Evolutionary conservation across 2,888 invertebrate genomes (phyloP), one percentile per base, ranked within the genome.

Genomic region (Dyspetes luteomarginatus): DNA sequence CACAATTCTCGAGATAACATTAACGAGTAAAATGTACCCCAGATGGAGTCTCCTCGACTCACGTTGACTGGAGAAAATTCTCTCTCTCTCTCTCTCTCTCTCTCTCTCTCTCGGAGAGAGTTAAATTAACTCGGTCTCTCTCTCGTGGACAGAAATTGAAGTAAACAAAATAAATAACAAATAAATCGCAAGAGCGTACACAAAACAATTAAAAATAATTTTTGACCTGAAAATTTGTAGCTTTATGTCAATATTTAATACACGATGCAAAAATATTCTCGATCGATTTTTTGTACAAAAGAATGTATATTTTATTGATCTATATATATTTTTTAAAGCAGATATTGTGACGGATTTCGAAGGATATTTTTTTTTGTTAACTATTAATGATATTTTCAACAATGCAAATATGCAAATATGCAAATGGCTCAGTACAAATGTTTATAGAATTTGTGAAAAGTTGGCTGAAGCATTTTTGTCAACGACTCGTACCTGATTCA

Each of bases 1-100:
- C 45, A 48, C 48, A 50, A 58, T 60, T 55, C 60, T 78, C 48
- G 74, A 82, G 82, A 81, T 82, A 82, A 78, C 73, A 73, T 82
- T 77, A 74, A 80, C 76, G 77, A 81, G 82, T 74, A 71, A 72
- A 7, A 72, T 19, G 9, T n/a, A n/a, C n/a, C 48, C 60, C 50
- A 50, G 71, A 72, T 48, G 50, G 69, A 72, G 60, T 43, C 67
- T 17, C 36, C 50, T 50, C 60, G 64, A 65, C 74, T 73, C 58
- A 52, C 36, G 55, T 78, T 78, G 74, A 56, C 56, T n/a, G n/a
- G n/a, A n/a, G n/a, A n/a, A n/a, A n/a, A n/a, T n/a, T n/a, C n/a
- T n/a, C n/a, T n/a, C n/a, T n/a, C n/a, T n/a, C n/a, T n/a, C n/a
- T n/a, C n/a, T n/a, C n/a, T n/a, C n/a, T n/a, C n/a, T n/a, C n/a